Evolutionary conservation across 1,140 invertebrate genomes (phyloP), one percentile per base, ranked within the genome.

Genomic region (Dreissena polymorpha): DNA sequence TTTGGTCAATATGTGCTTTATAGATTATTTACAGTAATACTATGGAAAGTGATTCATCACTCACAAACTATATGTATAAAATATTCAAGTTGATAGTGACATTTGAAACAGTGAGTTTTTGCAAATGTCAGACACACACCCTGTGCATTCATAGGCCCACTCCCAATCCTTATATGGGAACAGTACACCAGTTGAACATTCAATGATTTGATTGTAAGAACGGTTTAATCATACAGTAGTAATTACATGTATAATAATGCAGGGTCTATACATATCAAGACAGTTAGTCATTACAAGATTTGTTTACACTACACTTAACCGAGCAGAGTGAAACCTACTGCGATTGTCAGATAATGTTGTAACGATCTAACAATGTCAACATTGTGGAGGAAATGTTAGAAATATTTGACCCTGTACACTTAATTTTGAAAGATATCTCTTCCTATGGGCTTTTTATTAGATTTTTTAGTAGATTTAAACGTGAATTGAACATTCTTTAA

Each of bases 291-390:
- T 76, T 55, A 39, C 55, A 49, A 53, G 23, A 51, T 21, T 49
- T 76, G 64, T 76, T 67, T 76, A 50, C 10, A 51, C 67, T 67
- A 50, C 29, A 65, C 53, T 76, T 76, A 21, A 10, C 10, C 0
- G 10, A 65, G 74, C 23, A 3, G 1, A 39, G 51, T n/a, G 13
- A 53, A 76, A 60, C 14, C 51, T 60, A 18, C 39, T 18, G 14
- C 50, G 74, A 67, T 76, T 76, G 10, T 67, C 18, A 23, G 74
- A 76, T 65, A 76, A 67, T 65, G 67, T 76, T 39, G n/a, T 64
- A 73, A 57, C 53, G 25, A 57, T 73, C 21, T 23, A 27, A 73
- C 71, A 73, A 73, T 73, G 71, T 57, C n/a, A 73, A 73, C 71
- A 73, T 73, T 73, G 71, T 73, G 55, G 60, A 18, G 60, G 51